Evolutionary conservation across 2,797 vertebrate species (phyloP).

Genomic region (Cuniculus paca): DNA sequence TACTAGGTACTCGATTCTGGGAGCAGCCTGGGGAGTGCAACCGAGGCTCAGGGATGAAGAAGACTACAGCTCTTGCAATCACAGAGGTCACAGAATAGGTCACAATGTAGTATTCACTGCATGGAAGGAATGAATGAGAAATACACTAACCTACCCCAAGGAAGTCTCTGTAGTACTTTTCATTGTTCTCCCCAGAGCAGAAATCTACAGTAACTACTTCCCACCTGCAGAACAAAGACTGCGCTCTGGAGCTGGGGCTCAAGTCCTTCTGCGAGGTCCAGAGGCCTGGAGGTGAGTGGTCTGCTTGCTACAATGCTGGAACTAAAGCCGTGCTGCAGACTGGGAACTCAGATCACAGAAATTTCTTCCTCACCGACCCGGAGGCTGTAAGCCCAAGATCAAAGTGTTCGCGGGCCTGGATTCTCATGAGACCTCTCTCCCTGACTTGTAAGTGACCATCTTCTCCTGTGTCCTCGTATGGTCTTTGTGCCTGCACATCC

Average conservation of each 20-base stretch:
- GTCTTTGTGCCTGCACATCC: no score
- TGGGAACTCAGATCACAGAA: accelerated
- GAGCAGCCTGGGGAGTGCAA: background rate
- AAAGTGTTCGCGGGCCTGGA: background rate
- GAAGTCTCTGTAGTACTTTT: background rate
- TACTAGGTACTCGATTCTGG: background rate
- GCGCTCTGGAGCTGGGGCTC: background rate
- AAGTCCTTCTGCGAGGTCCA: background rate
- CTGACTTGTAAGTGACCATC: background rate
- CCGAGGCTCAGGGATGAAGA: background rate
- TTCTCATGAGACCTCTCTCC: background rate
- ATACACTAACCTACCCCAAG: background rate
- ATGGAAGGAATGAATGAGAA: background rate
- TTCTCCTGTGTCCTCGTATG: background rate
- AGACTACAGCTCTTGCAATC: accelerated
- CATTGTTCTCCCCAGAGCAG: background rate
- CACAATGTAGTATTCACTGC: background rate
- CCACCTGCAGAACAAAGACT: background rate
- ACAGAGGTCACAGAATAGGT: background rate
- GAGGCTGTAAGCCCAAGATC: background rate
- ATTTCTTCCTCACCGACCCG: background rate
- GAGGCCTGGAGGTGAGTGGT: accelerated
- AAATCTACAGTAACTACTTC: background rate
- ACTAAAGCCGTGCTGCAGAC: no score
- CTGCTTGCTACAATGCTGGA: background rate